phyloP scores from a whole-genome alignment of 2,888 invertebrate species.

The Metopia argyrocephala region DNA sequence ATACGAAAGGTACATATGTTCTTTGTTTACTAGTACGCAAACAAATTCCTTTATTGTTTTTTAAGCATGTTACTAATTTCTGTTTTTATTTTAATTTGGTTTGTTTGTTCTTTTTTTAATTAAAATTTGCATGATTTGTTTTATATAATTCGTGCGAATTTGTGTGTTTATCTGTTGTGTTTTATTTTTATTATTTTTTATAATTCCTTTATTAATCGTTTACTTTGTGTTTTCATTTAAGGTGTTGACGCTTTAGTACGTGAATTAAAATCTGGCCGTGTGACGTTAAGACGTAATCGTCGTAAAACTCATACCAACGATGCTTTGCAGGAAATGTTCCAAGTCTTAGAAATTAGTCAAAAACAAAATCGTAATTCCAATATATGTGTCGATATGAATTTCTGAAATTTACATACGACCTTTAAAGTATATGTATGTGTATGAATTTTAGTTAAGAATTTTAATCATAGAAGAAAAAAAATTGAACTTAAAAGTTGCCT shows the following conservation, averaged over 20 bases:
- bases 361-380: slow-evolving; percentile 77
- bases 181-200: neutral
- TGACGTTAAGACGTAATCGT: slow-evolving; percentile 76
- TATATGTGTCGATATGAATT: slow-evolving; percentile 75
- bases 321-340: slow-evolving; percentile 78
- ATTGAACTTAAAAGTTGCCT: neutral
- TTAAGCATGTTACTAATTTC: no score
- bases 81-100: no score
- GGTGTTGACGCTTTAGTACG: slow-evolving; percentile 79
- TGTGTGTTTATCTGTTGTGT: neutral
- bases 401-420: slow-evolving; percentile 45
- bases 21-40: no score
- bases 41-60: no score
- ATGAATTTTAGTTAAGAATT: neutral
- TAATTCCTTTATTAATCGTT: slow-evolving; percentile 11
- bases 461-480: neutral
- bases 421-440: no score
- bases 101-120: no score
- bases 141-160: no score
- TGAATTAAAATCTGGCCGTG: slow-evolving; percentile 77
- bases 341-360: slow-evolving; percentile 77
- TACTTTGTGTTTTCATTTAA: slow-evolving; percentile 66
- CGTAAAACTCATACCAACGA: slow-evolving; percentile 76
- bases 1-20: no score
- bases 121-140: slow-evolving; percentile 25